Base-by-base conservation (phyloP, 2,797 vertebrate species). In the Telmatherina bonti region DNA sequence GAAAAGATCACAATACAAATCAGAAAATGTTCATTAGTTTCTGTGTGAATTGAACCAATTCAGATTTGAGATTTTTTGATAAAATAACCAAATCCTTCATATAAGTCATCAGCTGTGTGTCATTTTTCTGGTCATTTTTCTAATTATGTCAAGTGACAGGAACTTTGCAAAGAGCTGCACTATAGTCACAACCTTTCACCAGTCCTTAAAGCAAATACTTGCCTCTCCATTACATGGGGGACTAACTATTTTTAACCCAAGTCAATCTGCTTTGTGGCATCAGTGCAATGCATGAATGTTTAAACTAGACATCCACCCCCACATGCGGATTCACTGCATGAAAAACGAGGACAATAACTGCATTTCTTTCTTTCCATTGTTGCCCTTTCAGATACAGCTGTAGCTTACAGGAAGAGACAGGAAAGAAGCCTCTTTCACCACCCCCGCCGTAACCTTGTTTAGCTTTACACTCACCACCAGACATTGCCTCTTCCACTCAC, bases 401-500 rank as follows among this genome's bases (percentile, higher is more conserved):
- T 9, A 16, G 47, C 60, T 74, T 66, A 84, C 65, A 82, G 62
- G 61, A 26, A 49, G 62, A 82, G 70, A 62, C 55, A 7, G 2
- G 26, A 71, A 43, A 58, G 47, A 74, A 56, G 72, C 74, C 53
- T 88, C 65, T 76, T 88, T 82, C 85, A 62, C 75, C 66, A 7
- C 15, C 62, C 51, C 67, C 56, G 63, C 66, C 54, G 70, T 78
- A 66, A 76, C 66, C 78, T 30, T 30, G 61, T 82, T 81, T 84
- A 83, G 38, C 74, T 73, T 67, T 67, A 49, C 66, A 51, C 67
- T 49, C 70, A 70, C 62, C 4, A 20, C 12, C 56, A 16, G 71
- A 26, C 61, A 18, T 29, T 7, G 53, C 8, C 1, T 52, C 53
- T 61, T 57, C 68, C 47, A 29, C 62, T 70, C 68, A n/a, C 57